These are phyloP conservation scores for Diarsia mendica DNA, from an alignment of 2,888 invertebrate genomes.

Conservation along the genomic window DNA sequence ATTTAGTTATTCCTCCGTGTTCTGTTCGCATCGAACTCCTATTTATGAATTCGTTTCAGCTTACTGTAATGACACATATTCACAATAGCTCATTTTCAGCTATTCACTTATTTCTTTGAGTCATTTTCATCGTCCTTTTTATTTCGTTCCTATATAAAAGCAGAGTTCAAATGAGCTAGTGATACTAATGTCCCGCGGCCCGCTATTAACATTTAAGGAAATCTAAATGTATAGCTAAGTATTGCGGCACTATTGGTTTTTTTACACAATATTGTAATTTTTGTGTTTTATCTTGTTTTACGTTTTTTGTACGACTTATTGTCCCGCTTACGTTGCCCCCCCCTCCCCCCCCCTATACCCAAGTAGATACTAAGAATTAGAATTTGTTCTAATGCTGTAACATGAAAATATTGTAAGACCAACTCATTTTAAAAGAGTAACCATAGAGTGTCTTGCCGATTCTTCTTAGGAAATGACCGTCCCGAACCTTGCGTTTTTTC, in stretches of 20 bases:
- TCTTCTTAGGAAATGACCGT: too few species aligned
- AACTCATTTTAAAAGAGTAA: too few species aligned
- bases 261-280: too few species aligned
- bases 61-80: conserved; percentile 2
- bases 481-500: too few species aligned
- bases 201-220: neutral
- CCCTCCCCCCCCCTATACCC: too few species aligned
- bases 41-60: neutral
- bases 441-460: too few species aligned
- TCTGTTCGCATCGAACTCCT: neutral
- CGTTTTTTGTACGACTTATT: too few species aligned
- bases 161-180: neutral
- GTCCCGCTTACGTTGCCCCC: too few species aligned
- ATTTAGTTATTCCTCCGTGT: neutral
- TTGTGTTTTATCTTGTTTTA: too few species aligned
- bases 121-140: conserved; percentile 9
- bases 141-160: neutral
- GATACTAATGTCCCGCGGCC: neutral
- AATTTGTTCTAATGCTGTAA: too few species aligned
- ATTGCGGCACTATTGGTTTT: neutral
- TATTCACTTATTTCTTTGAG: conserved; percentile 37
- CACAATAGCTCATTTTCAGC: conserved; percentile 52
- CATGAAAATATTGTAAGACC: too few species aligned
- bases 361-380: too few species aligned
- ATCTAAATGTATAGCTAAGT: neutral